Base-by-base conservation (phyloP, 2,113 vertebrate genomes). In the Carassius auratus region DNA sequence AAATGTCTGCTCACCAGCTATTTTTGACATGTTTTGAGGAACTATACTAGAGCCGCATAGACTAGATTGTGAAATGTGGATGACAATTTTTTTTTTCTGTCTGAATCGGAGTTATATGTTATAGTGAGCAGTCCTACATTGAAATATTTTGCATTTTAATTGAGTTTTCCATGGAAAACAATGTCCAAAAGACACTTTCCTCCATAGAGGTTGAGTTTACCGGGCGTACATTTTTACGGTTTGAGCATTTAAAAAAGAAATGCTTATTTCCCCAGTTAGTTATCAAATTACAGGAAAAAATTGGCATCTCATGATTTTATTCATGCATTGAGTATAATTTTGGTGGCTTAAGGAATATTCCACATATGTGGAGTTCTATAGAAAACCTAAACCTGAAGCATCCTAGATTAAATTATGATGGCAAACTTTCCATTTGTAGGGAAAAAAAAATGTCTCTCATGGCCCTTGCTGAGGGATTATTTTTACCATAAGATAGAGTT, bases 51-150 rank as follows among this genome's bases (percentile, higher is more conserved):
- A 55, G 5, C 45, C 15, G n/a, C 74, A 19, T 17, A 76, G 45
- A 42, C 52, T 42, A 52, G 79, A 81, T 55, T 80, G 48, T 82
- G 78, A 85, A 87, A 82, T 82, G 73, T 61, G 4, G 61, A 81
- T 64, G n/a, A 77, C 38, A 38, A 45, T 17, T 33, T 59, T 78
- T 77, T 57, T 77, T 21, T 45, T 45, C 8, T 45, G 8, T 9
- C 74, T 76, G 6, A 8, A 30, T 52, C 1, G 5, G 21, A 59
- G 52, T 7, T 7, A 78, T 36, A 36, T 59, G 52, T 59, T 19
- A 33, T 57, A 36, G 30, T 48, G 3, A 74, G n/a, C 71, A 74
- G 38, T 74, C 71, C 8, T 10, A 48, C 3, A 68, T 36, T 30
- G 15, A 36, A 68, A 36, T 36, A 36, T 68, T 7, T 15, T 8